These are phyloP conservation scores for Acrobasis consociella DNA, from an alignment of 2,888 invertebrate genomes.

Conservation along the genomic window DNA sequence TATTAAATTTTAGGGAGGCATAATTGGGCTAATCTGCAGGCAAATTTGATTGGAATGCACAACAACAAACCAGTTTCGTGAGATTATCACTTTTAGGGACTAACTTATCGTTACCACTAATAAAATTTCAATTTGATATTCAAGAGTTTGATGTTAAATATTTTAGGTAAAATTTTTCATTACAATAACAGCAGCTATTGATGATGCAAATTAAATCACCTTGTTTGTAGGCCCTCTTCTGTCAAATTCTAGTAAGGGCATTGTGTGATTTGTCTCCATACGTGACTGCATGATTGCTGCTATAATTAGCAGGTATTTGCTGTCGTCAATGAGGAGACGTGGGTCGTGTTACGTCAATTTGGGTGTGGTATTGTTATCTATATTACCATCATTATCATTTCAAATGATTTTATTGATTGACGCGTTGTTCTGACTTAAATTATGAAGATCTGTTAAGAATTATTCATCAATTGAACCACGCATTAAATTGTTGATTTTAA, in stretches of 20 bases:
- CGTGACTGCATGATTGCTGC: not conserved
- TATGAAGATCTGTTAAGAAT: not conserved
- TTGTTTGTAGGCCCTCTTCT: not conserved
- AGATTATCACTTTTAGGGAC: too few relatives aligned
- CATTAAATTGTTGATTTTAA: not conserved
- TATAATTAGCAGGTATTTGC: constrained; percentile 10
- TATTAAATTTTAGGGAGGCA: too few relatives aligned
- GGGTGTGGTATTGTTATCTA: constrained; percentile 7
- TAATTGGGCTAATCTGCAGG: too few relatives aligned
- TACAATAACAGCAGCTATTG: too few relatives aligned
- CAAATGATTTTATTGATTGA: constrained; percentile 9
- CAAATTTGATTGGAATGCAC: too few relatives aligned
- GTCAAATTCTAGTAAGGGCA: not conserved
- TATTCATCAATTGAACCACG: not conserved
- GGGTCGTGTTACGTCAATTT: constrained; percentile 11
- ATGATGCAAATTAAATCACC: not conserved
- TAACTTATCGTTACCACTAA: too few relatives aligned
- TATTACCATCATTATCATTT: constrained; percentile 7
- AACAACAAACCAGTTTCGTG: too few relatives aligned
- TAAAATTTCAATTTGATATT: too few relatives aligned
- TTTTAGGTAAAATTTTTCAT: too few relatives aligned
- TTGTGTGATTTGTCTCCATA: not conserved
- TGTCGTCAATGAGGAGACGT: constrained; percentile 16
- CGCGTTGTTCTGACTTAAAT: not conserved
- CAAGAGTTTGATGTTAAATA: too few relatives aligned